Evolutionary conservation across 2,888 invertebrate genomes (phyloP).

Genomic region (Acheta domesticus): DNA sequence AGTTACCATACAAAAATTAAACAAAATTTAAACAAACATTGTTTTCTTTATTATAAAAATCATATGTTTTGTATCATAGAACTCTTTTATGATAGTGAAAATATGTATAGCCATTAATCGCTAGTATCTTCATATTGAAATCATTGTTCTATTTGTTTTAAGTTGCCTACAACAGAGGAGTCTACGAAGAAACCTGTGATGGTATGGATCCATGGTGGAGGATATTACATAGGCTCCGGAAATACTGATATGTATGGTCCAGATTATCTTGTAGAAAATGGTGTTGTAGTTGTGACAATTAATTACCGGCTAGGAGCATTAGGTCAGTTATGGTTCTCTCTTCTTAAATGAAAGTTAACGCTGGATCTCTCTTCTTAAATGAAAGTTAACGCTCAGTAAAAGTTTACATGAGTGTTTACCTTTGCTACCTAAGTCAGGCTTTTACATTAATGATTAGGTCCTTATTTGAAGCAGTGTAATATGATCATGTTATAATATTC

Average conservation of each 20-base stretch:
- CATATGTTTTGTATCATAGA: too few species aligned
- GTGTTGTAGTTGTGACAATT: not conserved
- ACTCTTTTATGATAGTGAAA: too few species aligned
- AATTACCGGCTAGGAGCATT: constrained; percentile 22
- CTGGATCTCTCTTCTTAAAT: not conserved
- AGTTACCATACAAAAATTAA: too few species aligned
- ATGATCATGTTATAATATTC: not conserved
- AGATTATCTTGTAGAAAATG: constrained; percentile 12
- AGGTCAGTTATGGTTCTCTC: constrained; percentile 12
- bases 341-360: not conserved
- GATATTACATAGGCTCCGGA: constrained; percentile 18
- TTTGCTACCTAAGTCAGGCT: too few species aligned
- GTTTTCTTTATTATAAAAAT: too few species aligned
- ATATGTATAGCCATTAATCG: too few species aligned
- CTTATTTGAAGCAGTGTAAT: not conserved
- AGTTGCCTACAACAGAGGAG: not conserved
- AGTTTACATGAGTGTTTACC: not conserved
- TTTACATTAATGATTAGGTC: too few species aligned
- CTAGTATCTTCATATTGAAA: too few species aligned
- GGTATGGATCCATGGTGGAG: constrained; percentile 25
- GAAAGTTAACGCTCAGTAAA: not conserved
- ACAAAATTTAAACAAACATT: too few species aligned
- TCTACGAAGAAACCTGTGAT: not conserved
- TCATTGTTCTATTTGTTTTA: too few species aligned
- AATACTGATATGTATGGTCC: constrained; percentile 22